Conservation (phyloP, 2,888 invertebrate genomes). For the Chrysodeixis includens region DNA sequence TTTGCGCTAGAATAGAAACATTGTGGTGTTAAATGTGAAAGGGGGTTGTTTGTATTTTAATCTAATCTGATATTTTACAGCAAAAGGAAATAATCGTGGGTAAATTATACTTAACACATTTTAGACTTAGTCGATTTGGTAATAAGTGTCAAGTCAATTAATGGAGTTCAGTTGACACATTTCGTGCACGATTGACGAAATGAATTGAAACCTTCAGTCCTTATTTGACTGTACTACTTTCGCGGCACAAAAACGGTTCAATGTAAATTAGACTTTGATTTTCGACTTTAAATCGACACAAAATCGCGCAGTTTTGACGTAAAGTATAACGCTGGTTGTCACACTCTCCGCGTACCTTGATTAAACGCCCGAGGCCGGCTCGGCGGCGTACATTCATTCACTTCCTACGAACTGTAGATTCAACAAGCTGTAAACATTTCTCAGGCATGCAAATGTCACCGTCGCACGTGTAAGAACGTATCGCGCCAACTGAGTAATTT, state of each 20-base stretch:
- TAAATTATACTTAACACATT: too few relatives aligned
- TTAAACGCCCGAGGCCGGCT: constrained; percentile 58
- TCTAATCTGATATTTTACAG: background rate
- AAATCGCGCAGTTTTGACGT: constrained; percentile 24
- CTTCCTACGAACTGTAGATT: constrained; percentile 60
- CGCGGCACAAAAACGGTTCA: background rate
- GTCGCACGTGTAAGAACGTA: constrained; percentile 71
- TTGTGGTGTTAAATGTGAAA: constrained; percentile 1
- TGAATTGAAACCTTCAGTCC: background rate
- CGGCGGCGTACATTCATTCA: constrained; percentile 51
- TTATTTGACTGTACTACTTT: background rate
- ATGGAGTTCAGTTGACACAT: background rate
- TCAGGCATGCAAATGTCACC: constrained; percentile 83
- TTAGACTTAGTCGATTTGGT: background rate
- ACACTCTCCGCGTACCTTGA: constrained; percentile 55
- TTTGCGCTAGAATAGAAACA: background rate
- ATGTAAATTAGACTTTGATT: constrained; percentile 11
- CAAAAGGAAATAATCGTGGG: background rate
- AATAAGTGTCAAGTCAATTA: background rate
- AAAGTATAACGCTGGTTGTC: constrained; percentile 39
- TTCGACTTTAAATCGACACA: background rate
- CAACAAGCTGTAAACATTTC: constrained; percentile 75
- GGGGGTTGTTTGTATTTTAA: background rate
- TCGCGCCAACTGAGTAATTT: constrained; percentile 82
- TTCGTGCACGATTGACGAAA: background rate